Percentiles rank a stretch among this genome's conserved stretches.
Conservation (phyloP, 1,140 invertebrate genomes). For the Conus betulinus region DNA sequence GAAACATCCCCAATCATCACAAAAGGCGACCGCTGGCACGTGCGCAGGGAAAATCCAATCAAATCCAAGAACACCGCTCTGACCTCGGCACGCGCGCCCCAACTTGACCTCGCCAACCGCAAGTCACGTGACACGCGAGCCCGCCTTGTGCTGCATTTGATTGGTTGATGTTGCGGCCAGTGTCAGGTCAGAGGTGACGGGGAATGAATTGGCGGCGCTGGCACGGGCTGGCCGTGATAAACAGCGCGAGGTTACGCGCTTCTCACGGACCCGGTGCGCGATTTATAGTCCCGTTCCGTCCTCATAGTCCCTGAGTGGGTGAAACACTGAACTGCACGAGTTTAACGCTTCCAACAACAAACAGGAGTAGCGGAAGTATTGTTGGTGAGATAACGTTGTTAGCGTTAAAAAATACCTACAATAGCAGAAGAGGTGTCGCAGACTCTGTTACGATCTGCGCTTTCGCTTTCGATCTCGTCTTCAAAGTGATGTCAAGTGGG, state of each 20-base stretch:
- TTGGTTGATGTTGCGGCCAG: slow-evolving; percentile 28
- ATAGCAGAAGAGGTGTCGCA: too few species aligned
- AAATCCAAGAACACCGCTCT: slow-evolving; percentile 14
- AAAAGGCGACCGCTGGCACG: slow-evolving; percentile 5
- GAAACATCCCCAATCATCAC: slow-evolving; percentile 4
- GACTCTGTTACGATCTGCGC: too few species aligned
- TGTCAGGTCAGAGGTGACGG: slow-evolving; percentile 13
- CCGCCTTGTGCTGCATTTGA: slow-evolving; percentile 27
- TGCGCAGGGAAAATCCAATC: slow-evolving; percentile 35
- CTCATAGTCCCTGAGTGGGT: too few species aligned
- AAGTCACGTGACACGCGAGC: slow-evolving; percentile 3
- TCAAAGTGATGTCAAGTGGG: too few species aligned
- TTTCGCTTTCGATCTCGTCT: too few species aligned
- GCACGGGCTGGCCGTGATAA: background rate
- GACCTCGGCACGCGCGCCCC: slow-evolving; percentile 29
- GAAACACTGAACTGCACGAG: too few species aligned
- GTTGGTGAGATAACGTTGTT: too few species aligned
- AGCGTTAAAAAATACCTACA: too few species aligned
- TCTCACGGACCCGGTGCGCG: too few species aligned
- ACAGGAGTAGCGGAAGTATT: too few species aligned
- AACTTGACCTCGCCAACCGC: slow-evolving; percentile 6
- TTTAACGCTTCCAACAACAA: too few species aligned
- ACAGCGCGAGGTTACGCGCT: background rate
- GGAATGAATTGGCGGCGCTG: background rate
- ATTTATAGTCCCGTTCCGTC: too few species aligned